phyloP scores from a whole-genome alignment of 2,113 vertebrate species.

The Tachuris rubrigastra region DNA sequence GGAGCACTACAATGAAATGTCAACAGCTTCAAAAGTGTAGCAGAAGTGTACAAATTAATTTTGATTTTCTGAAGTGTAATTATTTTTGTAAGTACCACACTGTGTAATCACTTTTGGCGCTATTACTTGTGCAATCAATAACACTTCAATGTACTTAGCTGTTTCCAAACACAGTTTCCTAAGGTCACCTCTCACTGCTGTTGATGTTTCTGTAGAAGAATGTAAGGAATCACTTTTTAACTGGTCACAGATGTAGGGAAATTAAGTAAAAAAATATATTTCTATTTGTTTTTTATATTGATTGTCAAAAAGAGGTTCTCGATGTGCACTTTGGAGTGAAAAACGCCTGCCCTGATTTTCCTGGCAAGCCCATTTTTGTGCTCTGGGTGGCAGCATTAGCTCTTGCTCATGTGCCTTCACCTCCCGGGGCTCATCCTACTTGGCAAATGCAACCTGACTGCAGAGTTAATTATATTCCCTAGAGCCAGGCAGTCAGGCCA shows the following conservation, averaged over 20 bases:
- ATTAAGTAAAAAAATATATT: not conserved
- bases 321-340: not conserved
- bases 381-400: conserved; percentile 50
- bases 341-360: not conserved
- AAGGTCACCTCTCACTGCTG: conserved; percentile 63
- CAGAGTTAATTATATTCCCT: conserved; percentile 2
- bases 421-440: conserved; percentile 27
- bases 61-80: conserved; percentile 83
- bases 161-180: conserved; percentile 72
- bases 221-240: not conserved
- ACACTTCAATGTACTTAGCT: conserved; percentile 69
- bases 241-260: not conserved
- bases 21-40: conserved; percentile 78
- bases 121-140: conserved; percentile 77
- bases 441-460: not conserved
- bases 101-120: conserved; percentile 76
- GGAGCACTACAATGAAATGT: conserved; percentile 83
- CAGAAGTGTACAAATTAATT: conserved; percentile 82
- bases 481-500: conserved; percentile 16
- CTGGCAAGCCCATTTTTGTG: not conserved
- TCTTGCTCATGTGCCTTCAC: not conserved
- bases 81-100: conserved; percentile 77
- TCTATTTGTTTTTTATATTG: not conserved
- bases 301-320: not conserved
- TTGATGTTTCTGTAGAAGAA: not conserved